Conservation (phyloP, 2,113 vertebrate genomes). For the Caloenas nicobarica region DNA sequence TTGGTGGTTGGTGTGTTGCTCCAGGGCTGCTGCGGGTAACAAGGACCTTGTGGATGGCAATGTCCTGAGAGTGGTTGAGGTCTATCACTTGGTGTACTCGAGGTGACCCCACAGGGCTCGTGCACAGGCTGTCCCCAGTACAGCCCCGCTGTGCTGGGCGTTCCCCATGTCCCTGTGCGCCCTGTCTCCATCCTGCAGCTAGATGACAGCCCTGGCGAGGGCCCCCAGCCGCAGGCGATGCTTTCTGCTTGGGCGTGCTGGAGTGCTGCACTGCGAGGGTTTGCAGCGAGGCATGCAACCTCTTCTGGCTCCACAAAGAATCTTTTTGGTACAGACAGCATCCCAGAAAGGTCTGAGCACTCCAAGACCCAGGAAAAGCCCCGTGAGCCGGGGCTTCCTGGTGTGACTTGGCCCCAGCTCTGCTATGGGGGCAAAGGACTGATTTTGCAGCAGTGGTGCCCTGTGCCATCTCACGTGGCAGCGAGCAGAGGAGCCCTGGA, state of each 20-base stretch:
- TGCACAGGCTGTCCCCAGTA: fast-evolving
- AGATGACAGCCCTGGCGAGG: neutral
- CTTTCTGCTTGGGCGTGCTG: neutral
- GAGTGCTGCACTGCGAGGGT: neutral
- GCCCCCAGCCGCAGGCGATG: fast-evolving
- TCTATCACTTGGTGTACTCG: neutral
- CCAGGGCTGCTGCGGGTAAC: neutral
- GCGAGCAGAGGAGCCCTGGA: neutral
- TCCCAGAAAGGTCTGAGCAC: fast-evolving
- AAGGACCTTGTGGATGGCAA: neutral
- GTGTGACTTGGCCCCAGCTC: too few species aligned
- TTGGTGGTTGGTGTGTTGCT: fast-evolving
- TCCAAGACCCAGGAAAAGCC: neutral
- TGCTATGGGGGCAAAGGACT: fast-evolving
- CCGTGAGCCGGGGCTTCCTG: fast-evolving
- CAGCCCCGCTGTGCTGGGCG: neutral
- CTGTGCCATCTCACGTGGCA: fast-evolving
- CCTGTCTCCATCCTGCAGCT: neutral
- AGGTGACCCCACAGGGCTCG: neutral
- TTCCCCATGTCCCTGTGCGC: fast-evolving
- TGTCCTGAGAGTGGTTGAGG: neutral
- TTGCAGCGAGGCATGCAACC: neutral
- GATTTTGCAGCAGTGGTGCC: neutral
- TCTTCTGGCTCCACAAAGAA: neutral
- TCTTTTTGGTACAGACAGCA: neutral